Evolutionary conservation across 2,888 invertebrate genomes (phyloP), one percentile per base, ranked within the genome.

Genomic region (Ectemnius lituratus): DNA sequence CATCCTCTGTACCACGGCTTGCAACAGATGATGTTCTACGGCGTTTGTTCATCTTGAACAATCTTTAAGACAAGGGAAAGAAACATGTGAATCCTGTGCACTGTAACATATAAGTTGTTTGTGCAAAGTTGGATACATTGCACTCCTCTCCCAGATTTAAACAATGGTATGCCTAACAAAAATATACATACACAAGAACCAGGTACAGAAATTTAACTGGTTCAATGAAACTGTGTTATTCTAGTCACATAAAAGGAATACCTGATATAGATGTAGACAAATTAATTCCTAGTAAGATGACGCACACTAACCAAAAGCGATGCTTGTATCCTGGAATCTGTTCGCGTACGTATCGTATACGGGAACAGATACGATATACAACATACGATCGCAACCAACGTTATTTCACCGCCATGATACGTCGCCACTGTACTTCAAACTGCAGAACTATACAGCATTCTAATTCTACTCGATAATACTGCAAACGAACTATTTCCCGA

Each of bases 1-100:
- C 95, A 66, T 95, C 95, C 80, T 94, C 94, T 71, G 93, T 93
- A 16, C 94, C 94, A 20, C 95, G 93, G 88, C 96, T 96, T 1
- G 96, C 95, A 69, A 94, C 95, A n/a, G 96, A 96, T 78, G 96
- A 96, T 60, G 96, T 95, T 83, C 97, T 94, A 83, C 96, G 93
- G 87, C 96, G 93, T 90, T 96, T 96, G 91, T 95, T 96, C 94
- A 96, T 95, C 71, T 81, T 85, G 82, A 60, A 59, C 75, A 76
- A 81, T 84, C 84, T 85, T 83, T 37, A 37, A 73, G 75, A 77
- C 70, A 77, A 70, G 74, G 20, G 13, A 47, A 68, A 60, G 63
- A 23, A 23, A 63, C n/a, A 45, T 68, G 16, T 62, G 13, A 23
- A 60, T 18, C 49, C 46, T 52, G 13, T 60, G 60, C 47, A 49